These are phyloP conservation scores for Galemys pyrenaicus DNA, from an alignment of 2,113 vertebrate species.

Conservation along the genomic window DNA sequence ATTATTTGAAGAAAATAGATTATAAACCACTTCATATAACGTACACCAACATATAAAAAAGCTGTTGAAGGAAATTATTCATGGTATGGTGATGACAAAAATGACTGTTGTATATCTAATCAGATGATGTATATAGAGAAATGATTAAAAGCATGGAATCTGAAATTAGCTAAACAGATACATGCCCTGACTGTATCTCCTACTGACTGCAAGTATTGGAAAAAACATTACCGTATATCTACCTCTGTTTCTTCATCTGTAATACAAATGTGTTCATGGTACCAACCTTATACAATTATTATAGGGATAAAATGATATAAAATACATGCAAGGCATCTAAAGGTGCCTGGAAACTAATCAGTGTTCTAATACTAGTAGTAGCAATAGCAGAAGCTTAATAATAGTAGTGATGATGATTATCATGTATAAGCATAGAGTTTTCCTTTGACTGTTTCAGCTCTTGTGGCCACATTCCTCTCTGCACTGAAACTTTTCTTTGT, in stretches of 20 bases:
- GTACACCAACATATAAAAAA: not conserved
- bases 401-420: not conserved
- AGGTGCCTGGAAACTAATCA: not conserved
- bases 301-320: not conserved
- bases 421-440: not conserved
- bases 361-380: not conserved
- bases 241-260: not conserved
- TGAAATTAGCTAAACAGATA: not conserved
- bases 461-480: not conserved
- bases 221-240: too few species aligned
- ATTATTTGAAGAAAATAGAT: not conserved
- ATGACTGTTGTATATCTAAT: not conserved
- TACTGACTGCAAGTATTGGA: not conserved
- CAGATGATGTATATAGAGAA: not conserved
- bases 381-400: not conserved
- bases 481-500: not conserved
- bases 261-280: not conserved
- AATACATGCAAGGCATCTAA: not conserved
- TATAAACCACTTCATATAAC: not conserved
- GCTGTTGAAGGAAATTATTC: not conserved
- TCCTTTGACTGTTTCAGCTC: not conserved
- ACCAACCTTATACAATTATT: not conserved
- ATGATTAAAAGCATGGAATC: not conserved
- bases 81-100: not conserved
- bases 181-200: too few species aligned